Evolutionary conservation across 2,797 vertebrate genomes (phyloP), one percentile per base, ranked within the genome.

Genomic region (Siniperca undulata): DNA sequence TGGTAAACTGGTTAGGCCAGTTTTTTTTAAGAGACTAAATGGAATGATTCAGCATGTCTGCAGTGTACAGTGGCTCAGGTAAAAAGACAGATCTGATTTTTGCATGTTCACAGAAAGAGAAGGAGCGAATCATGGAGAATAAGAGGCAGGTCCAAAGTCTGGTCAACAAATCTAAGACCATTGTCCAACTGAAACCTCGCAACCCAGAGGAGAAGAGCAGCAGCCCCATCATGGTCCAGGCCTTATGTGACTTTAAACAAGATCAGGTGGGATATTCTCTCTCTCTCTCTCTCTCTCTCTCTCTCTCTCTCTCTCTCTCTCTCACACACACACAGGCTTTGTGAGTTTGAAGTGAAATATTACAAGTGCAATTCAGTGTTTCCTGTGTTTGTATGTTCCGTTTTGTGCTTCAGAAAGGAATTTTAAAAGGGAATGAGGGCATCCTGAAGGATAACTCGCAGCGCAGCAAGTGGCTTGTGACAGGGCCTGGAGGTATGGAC

Each of bases 401-500:
- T 56, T 83, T 61, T 70, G 64, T 69, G 30, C 58, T 86, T 8
- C 91, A 99, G 98, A 99, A 95, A 95, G 96, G 96, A 0, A 97
- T 99, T 60, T 85, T 97, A 48, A 98, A 98, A 85, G 98, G 96
- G 20, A 96, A 99, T 0, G 97, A 98, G 19, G 99, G 97, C 34
- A 99, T 99, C 89, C 94, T 99, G 86, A 98, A 98, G 88, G 97
- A 99, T 87, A 99, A 99, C 92, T 96, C 96, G 0, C 97, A 99
- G 86, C 98, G 98, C 89, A 99, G 97, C 95, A 99, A 99, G 93
- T 99, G 98, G 98, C 95, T 95, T 0, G 98, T 99, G 93, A 98
- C 97, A 0, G 98, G 98, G 75, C 98, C 98, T 0, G 98, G 98
- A 61, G 98, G 98, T n/a, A 94, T 99, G 58, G 97, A 98, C 77